A percentile compares a stretch with the other conserved stretches of the same genome.
phyloP scores from a whole-genome alignment of 2,113 vertebrate genomes.

The Arenaria interpres region DNA sequence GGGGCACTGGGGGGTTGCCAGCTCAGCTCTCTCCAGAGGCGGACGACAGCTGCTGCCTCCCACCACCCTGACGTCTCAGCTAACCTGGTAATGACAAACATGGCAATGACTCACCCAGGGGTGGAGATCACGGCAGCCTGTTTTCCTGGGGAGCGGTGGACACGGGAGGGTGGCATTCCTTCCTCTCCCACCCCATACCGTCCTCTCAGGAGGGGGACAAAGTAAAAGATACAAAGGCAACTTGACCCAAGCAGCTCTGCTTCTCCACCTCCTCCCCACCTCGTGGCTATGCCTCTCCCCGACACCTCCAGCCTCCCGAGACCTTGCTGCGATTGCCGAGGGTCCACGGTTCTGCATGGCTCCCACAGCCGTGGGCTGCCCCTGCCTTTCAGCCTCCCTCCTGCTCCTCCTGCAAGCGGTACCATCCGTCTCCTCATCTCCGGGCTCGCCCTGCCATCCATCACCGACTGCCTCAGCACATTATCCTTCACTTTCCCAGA shows the following conservation, averaged over 20 bases:
- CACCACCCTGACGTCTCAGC: fast-evolving
- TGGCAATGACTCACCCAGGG: not conserved
- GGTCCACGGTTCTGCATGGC: not conserved
- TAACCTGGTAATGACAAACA: not conserved
- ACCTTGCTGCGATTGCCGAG: not conserved
- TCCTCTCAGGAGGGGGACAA: not conserved
- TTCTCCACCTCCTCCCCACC: not conserved
- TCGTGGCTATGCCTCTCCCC: fast-evolving
- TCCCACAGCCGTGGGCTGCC: not conserved
- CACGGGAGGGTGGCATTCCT: not conserved
- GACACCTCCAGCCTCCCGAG: fast-evolving
- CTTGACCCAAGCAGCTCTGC: not conserved
- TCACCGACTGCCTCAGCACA: not conserved
- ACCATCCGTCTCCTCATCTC: not conserved
- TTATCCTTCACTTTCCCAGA: conserved; percentile 8
- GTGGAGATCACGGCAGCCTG: not conserved
- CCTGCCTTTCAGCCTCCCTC: not conserved
- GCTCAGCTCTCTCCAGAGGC: not conserved
- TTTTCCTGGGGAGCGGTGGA: not conserved
- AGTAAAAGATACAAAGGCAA: not conserved
- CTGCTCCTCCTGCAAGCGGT: fast-evolving
- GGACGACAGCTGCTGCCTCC: fast-evolving
- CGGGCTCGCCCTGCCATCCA: not conserved
- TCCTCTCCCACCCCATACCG: not conserved
- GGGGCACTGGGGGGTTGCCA: not conserved